These are phyloP conservation scores for Enteromius anoplus DNA, from an alignment of 2,797 vertebrate genomes.

Conservation along the genomic window DNA sequence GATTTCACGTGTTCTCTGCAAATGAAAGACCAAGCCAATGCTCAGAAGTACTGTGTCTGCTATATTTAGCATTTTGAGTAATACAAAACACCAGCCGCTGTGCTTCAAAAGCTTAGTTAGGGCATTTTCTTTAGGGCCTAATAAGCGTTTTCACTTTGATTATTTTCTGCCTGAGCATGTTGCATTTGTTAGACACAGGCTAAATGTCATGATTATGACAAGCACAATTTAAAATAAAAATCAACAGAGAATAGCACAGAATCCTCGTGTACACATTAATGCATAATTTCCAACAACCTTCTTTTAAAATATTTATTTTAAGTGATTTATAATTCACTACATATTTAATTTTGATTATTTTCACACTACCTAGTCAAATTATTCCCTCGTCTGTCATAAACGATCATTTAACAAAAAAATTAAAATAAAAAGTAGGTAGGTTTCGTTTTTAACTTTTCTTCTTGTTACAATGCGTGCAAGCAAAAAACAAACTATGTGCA, in stretches of 20 bases:
- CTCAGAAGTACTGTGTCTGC: constrained; percentile 21
- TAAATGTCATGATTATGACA: not conserved
- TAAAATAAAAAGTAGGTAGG: not conserved
- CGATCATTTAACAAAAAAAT: too few relatives aligned
- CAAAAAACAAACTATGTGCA: not conserved
- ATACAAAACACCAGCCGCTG: not conserved
- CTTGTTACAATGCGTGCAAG: not conserved
- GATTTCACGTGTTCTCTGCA: not conserved
- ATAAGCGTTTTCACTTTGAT: constrained; percentile 9
- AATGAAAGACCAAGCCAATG: not conserved
- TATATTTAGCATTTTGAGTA: constrained; percentile 7
- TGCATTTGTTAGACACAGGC: not conserved
- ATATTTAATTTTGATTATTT: not conserved
- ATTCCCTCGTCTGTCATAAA: not conserved
- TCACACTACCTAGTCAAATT: not conserved
- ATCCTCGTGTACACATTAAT: not conserved
- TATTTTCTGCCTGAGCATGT: constrained; percentile 9
- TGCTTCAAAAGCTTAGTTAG: constrained; percentile 1
- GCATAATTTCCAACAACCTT: not conserved
- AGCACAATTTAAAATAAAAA: not conserved
- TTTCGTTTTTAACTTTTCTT: not conserved
- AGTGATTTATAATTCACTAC: not conserved
- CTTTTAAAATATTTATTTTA: not conserved
- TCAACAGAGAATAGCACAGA: not conserved
- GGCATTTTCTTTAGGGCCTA: constrained; percentile 1